These are phyloP conservation scores for Lasioglossum malachurum DNA, from an alignment of 2,888 invertebrate genomes.

Conservation along the genomic window DNA sequence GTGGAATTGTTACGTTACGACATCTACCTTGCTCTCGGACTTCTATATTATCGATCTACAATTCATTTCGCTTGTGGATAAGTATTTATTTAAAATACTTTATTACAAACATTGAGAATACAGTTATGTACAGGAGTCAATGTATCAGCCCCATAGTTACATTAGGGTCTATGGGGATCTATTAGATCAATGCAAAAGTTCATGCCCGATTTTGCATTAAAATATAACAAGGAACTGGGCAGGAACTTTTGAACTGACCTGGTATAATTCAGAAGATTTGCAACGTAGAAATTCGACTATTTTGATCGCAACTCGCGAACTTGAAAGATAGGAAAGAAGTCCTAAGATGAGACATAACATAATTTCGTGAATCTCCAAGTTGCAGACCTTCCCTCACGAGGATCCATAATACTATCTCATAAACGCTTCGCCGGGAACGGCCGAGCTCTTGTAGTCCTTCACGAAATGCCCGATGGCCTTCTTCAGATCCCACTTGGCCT, in stretches of 20 bases:
- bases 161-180: background rate
- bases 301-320: background rate
- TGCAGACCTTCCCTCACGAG: background rate
- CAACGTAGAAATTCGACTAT: background rate
- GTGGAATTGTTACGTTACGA: background rate
- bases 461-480: constrained; percentile 78
- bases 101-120: background rate
- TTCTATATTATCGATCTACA: background rate
- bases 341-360: background rate
- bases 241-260: background rate
- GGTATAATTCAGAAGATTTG: background rate
- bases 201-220: background rate
- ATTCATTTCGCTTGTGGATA: background rate
- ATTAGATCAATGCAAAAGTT: background rate
- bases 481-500: constrained; percentile 78
- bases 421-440: constrained; percentile 79
- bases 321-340: background rate
- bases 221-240: too few relatives aligned
- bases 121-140: background rate
- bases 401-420: constrained; percentile 17
- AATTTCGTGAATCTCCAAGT: background rate
- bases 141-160: background rate
- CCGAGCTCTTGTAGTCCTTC: constrained; percentile 76
- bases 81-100: background rate
- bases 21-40: background rate